These are phyloP conservation scores for Urocyon cinereoargenteus DNA, from an alignment of 2,797 vertebrate genomes.

Conservation along the genomic window DNA sequence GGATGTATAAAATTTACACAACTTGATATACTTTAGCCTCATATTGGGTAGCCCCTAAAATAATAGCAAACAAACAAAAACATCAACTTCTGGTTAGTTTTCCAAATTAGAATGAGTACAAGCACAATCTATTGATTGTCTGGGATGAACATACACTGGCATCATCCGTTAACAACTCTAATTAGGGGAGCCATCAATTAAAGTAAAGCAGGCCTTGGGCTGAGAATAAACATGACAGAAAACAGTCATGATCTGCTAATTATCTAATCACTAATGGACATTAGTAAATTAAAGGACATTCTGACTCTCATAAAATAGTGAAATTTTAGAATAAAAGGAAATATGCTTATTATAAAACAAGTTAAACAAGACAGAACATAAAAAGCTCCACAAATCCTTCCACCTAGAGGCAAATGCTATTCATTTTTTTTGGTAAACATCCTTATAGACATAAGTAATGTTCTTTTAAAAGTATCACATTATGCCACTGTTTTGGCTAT, in stretches of 20 bases:
- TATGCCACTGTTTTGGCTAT: neutral
- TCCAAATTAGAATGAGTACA: conserved; percentile 63
- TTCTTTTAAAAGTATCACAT: conserved; percentile 40
- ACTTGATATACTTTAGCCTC: neutral
- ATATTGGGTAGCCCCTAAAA: conserved; percentile 25
- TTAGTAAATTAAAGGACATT: conserved; percentile 53
- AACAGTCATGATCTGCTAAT: conserved; percentile 69
- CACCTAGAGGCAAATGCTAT: neutral
- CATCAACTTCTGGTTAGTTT: conserved; percentile 55
- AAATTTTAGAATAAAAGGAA: conserved; percentile 37
- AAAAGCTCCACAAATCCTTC: conserved; percentile 14
- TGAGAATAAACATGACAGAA: conserved; percentile 64
- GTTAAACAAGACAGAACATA: conserved; percentile 15
- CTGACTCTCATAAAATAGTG: conserved; percentile 53
- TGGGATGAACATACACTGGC: conserved; percentile 51
- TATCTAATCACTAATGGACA: conserved; percentile 67
- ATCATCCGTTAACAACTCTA: conserved; percentile 70
- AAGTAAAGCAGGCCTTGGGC: conserved; percentile 68
- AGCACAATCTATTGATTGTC: conserved; percentile 69
- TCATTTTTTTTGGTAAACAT: conserved; percentile 52
- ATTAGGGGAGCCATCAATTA: conserved; percentile 70
- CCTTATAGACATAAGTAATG: neutral
- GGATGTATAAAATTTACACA: neutral
- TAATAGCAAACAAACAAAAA: conserved; percentile 64
- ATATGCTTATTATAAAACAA: conserved; percentile 62